Conservation (phyloP, 2,113 vertebrate genomes). For the Petromus typicus region DNA sequence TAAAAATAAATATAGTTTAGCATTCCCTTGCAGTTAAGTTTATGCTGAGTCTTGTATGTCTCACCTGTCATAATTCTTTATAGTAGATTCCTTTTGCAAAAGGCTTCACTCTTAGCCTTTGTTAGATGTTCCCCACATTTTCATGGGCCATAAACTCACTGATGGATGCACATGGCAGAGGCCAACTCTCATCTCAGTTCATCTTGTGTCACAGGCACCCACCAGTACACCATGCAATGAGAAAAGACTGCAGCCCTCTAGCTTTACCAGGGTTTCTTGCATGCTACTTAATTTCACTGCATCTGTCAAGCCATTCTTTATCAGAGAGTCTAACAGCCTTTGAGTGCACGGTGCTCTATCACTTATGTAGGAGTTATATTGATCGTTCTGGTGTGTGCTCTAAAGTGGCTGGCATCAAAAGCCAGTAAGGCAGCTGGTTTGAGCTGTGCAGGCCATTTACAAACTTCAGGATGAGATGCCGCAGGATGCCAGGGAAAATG, state of each 20-base stretch:
- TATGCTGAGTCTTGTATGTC: neutral
- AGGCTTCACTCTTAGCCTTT: neutral
- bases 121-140: neutral
- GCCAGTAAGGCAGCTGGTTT: slow-evolving; percentile 78
- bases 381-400: slow-evolving; percentile 82
- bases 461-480: slow-evolving; percentile 76
- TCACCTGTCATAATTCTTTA: slow-evolving; percentile 12
- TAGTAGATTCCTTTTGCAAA: slow-evolving; percentile 11
- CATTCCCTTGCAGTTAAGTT: neutral
- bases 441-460: slow-evolving; percentile 77
- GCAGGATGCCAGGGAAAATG: slow-evolving; percentile 77
- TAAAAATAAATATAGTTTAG: slow-evolving; percentile 29
- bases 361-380: slow-evolving; percentile 82
- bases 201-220: neutral
- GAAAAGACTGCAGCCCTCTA: neutral
- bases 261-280: neutral
- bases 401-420: slow-evolving; percentile 85
- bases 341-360: slow-evolving; percentile 71
- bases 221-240: neutral
- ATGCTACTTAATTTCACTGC: slow-evolving; percentile 76
- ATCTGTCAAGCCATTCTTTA: slow-evolving; percentile 69
- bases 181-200: neutral
- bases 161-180: neutral
- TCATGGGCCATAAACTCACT: slow-evolving; percentile 39
- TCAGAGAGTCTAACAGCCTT: slow-evolving; percentile 64